Base-by-base conservation (phyloP, 2,888 invertebrate species). In the Perizoma flavofasciatum region DNA sequence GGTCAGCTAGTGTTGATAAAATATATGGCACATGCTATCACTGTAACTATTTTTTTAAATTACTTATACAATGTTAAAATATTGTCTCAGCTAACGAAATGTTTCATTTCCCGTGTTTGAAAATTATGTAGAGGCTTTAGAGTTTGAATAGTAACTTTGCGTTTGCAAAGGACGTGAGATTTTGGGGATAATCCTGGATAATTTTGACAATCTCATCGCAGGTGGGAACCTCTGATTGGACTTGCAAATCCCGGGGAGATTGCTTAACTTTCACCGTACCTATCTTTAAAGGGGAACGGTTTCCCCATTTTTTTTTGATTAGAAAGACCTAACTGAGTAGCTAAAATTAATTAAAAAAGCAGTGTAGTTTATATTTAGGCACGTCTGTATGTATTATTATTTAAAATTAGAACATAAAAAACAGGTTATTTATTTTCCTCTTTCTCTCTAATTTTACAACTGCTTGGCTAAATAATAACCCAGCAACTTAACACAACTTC, bases 141-240 rank as follows among this genome's bases (percentile, higher is more conserved):
- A 22, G 22, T 22, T 22, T 22, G 22, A 3, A 54, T 39, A 34
- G 45, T 54, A 43, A 47, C 54, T 58, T 55, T 57, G 57, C 54
- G 9, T 53, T 61, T 54, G 33, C 34, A 47, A 47, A 41, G 57
- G 61, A 61, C 57, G 46, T 51, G 54, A 58, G 54, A 51, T 48
- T 58, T 60, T 33, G 59, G 35, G 57, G 57, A 61, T 61, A 54
- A 61, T 58, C 57, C 61, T 39, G 57, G 61, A 58, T 61, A 61
- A 61, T 61, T 61, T 61, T 54, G 57, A 58, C 57, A 54, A 58
- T 61, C 61, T 54, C 61, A 61, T 61, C 57, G 57, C 61, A 58
- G 57, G 61, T 61, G 61, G 57, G 43, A 57, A 49, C 43, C 54
- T 39, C 53, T 48, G 61, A 61, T 61, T 61, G 61, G 61, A 58